phyloP scores from a whole-genome alignment of 2,888 invertebrate genomes.

The Ophion ventricosus region DNA sequence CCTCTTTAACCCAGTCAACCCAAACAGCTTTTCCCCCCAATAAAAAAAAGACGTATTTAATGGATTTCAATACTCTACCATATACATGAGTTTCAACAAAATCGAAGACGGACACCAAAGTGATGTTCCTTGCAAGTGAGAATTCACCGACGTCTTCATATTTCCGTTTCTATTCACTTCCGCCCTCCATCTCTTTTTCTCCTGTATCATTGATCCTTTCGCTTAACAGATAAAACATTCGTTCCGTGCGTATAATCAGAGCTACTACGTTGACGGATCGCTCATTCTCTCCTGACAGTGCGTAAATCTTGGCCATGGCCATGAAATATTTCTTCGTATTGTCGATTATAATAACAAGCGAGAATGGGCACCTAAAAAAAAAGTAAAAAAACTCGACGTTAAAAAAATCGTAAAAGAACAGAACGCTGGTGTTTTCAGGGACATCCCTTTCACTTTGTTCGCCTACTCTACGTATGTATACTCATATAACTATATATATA shows the following conservation, averaged over 20 bases:
- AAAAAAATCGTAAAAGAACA: conserved; percentile 43
- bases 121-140: no score
- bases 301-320: conserved; percentile 56
- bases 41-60: no score
- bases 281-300: conserved; percentile 44
- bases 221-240: conserved; percentile 61
- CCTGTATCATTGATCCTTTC: conserved; percentile 33
- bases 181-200: conserved; percentile 25
- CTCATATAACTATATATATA: neutral
- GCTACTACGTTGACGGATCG: conserved; percentile 1
- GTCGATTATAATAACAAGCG: conserved; percentile 20
- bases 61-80: no score
- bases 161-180: neutral
- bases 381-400: conserved; percentile 16
- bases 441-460: conserved; percentile 63
- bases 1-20: no score
- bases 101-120: no score
- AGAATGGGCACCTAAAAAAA: conserved; percentile 17
- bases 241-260: conserved; percentile 42
- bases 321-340: conserved; percentile 42
- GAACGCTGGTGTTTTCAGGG: conserved; percentile 57
- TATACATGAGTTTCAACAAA: no score
- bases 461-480: neutral
- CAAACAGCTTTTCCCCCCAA: no score
- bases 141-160: conserved; percentile 54